Evolutionary conservation across 2,888 invertebrate species (phyloP).

Genomic region (Drosophila birchii): DNA sequence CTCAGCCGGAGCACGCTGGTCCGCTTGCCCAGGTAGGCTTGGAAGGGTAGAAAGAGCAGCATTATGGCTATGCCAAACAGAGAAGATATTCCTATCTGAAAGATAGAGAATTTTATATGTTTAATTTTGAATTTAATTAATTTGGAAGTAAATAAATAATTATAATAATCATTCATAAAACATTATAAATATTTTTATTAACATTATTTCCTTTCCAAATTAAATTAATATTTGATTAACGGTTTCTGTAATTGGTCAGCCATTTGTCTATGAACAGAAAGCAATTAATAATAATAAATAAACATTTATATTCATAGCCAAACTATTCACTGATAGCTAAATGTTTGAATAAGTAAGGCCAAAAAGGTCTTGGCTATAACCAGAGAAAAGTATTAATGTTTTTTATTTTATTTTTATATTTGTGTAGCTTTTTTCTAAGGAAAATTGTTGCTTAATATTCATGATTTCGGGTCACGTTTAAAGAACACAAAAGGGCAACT

Average conservation of each 20-base stretch:
- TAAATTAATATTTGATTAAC: not conserved
- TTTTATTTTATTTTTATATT: not conserved
- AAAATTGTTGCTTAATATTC: not conserved
- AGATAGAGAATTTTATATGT: too few relatives aligned
- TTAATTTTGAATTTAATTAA: too few relatives aligned
- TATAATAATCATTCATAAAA: too few relatives aligned
- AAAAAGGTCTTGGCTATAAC: not conserved
- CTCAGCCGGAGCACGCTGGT: conserved; percentile 90
- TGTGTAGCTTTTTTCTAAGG: not conserved
- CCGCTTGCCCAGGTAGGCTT: conserved; percentile 91
- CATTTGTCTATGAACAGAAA: not conserved
- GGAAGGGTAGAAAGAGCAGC: conserved; percentile 89
- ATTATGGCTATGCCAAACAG: conserved; percentile 86
- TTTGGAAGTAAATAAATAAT: too few relatives aligned
- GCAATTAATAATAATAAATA: conserved; percentile 14
- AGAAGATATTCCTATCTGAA: conserved; percentile 86
- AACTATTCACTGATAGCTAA: not conserved
- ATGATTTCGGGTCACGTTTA: not conserved
- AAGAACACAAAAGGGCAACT: not conserved
- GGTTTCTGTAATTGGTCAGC: not conserved
- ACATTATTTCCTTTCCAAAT: not conserved
- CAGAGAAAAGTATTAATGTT: not conserved
- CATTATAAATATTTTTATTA: not conserved
- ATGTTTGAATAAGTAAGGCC: not conserved
- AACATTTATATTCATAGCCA: conserved; percentile 22